These are phyloP conservation scores for Phasia obesa DNA, from an alignment of 2,888 invertebrate species.

Conservation along the genomic window DNA sequence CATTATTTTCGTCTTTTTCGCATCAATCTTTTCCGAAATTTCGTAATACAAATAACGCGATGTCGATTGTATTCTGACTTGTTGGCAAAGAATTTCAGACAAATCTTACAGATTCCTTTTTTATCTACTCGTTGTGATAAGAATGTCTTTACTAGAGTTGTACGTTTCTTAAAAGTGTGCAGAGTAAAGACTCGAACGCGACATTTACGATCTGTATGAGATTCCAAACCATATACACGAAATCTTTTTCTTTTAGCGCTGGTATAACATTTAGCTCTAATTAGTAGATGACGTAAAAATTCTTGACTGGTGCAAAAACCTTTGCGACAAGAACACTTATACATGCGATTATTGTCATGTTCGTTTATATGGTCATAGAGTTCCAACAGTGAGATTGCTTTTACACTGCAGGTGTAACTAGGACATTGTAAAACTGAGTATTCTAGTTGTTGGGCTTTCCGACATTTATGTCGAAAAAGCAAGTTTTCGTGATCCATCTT, in stretches of 20 bases:
- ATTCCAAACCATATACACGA: constrained; percentile 55
- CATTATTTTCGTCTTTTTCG: constrained; percentile 21
- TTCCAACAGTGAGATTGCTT: constrained; percentile 70
- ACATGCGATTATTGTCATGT: constrained; percentile 62
- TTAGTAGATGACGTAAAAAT: constrained; percentile 72
- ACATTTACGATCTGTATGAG: constrained; percentile 56
- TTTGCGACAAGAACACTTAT: constrained; percentile 73
- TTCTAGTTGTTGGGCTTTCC: background rate
- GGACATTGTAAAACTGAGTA: constrained; percentile 73
- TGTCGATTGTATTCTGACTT: constrained; percentile 44
- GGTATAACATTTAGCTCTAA: constrained; percentile 60
- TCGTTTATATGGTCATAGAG: constrained; percentile 73
- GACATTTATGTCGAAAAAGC: constrained; percentile 71
- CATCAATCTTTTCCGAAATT: constrained; percentile 43
- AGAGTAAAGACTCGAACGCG: constrained; percentile 52
- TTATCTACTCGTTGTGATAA: constrained; percentile 30
- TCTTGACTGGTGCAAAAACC: constrained; percentile 68
- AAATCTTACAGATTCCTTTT: constrained; percentile 40
- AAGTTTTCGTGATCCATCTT: constrained; percentile 63
- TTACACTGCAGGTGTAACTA: constrained; percentile 71
- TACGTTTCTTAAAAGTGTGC: constrained; percentile 48
- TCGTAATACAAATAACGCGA: constrained; percentile 11
- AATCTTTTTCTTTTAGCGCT: constrained; percentile 28
- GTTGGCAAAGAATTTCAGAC: constrained; percentile 28
- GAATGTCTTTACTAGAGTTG: constrained; percentile 40